These are phyloP conservation scores for Metopolophium dirhodum DNA, from an alignment of 1,140 invertebrate species.

Conservation along the genomic window DNA sequence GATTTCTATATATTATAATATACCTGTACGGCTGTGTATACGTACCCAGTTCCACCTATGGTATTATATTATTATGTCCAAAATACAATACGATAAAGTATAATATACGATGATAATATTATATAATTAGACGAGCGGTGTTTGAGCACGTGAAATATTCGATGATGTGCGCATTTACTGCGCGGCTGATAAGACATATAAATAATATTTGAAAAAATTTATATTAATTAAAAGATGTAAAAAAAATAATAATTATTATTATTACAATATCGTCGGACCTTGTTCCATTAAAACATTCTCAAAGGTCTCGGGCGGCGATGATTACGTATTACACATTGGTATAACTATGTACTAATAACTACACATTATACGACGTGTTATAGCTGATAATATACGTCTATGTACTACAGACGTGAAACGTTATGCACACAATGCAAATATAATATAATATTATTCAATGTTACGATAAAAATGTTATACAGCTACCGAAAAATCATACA, in stretches of 20 bases:
- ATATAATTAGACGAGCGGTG: not conserved
- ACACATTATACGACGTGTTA: not conserved
- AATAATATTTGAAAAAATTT: not conserved
- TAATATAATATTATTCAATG: not conserved
- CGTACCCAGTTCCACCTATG: not conserved
- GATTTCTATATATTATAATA: not conserved
- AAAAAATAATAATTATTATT: not conserved
- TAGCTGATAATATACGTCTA: too few relatives aligned
- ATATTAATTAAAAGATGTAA: not conserved
- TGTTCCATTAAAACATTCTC: constrained; percentile 7
- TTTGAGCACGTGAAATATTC: not conserved
- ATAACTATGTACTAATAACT: not conserved
- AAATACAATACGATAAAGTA: not conserved
- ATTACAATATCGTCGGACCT: not conserved
- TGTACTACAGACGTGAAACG: not conserved
- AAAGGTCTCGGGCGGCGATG: not conserved
- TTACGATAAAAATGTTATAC: not conserved
- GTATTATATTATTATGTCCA: not conserved
- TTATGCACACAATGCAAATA: not conserved
- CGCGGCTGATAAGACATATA: not conserved
- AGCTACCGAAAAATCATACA: constrained; percentile 3
- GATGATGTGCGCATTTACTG: not conserved
- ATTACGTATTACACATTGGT: not conserved
- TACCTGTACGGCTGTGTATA: not conserved
- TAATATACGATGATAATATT: not conserved